A percentile compares a stretch with the other conserved stretches of the same genome.
phyloP scores from a whole-genome alignment of 2,797 vertebrate species.

The Arremon aurantiirostris region DNA sequence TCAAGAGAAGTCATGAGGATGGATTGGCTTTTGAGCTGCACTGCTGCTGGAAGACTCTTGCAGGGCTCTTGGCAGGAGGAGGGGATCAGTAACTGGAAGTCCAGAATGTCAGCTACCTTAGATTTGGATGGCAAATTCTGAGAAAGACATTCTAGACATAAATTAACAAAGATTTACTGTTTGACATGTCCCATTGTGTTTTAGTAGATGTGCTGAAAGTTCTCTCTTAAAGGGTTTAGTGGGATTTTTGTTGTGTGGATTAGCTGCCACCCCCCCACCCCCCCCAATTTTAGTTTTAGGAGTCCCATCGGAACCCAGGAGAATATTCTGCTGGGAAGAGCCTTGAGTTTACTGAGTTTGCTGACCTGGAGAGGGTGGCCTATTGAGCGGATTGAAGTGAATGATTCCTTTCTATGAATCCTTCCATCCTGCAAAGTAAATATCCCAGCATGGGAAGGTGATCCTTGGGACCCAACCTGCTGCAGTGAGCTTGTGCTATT shows the following conservation, averaged over 20 bases:
- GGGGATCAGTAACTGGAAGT: background rate
- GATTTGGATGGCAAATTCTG: background rate
- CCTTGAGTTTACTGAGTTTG: background rate
- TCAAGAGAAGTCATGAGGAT: background rate
- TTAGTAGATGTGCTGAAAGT: background rate
- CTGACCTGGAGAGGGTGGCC: background rate
- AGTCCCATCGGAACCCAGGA: background rate
- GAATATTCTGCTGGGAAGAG: background rate
- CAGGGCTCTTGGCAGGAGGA: background rate
- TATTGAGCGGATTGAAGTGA: background rate
- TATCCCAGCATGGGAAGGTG: background rate
- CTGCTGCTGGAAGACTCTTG: background rate
- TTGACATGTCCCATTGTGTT: accelerated
- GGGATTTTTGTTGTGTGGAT: background rate
- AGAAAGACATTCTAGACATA: background rate
- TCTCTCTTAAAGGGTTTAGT: background rate
- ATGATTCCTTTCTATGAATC: background rate
- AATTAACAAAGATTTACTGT: background rate
- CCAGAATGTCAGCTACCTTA: background rate
- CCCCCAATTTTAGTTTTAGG: background rate
- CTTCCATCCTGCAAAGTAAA: background rate
- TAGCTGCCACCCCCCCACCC: background rate
- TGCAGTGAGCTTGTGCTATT: background rate
- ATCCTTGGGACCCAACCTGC: constrained; percentile 25
- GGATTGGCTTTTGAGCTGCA: background rate